These are phyloP conservation scores for Coturnix japonica DNA, from an alignment of 2,113 vertebrate species.

Conservation along the genomic window DNA sequence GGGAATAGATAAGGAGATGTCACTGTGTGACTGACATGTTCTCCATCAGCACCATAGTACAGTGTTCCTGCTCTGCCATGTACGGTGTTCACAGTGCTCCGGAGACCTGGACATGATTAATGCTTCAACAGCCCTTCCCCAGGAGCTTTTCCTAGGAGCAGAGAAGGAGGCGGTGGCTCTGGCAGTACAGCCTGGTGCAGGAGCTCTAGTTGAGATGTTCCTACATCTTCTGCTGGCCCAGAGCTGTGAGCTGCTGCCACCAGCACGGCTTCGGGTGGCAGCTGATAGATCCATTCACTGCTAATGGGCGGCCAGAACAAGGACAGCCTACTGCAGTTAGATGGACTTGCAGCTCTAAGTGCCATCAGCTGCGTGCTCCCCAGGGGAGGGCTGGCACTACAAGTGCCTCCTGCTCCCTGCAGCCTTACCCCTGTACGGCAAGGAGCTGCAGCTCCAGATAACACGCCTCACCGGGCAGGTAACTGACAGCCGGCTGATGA, in stretches of 20 bases:
- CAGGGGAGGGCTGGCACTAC: background rate
- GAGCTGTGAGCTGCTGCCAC: background rate
- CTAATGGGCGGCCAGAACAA: background rate
- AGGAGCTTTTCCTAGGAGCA: fast-evolving
- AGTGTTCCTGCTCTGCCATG: background rate
- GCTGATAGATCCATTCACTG: background rate
- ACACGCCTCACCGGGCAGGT: conserved; percentile 33
- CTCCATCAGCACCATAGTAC: background rate
- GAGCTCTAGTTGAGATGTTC: background rate
- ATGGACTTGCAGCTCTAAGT: background rate
- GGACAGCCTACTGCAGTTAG: fast-evolving
- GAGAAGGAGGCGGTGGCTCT: fast-evolving
- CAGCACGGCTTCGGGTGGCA: background rate
- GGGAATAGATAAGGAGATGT: background rate
- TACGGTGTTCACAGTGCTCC: background rate
- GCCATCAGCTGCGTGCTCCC: background rate
- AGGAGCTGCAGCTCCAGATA: conserved; percentile 37
- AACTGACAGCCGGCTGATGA: conserved; percentile 58
- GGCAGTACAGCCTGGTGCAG: background rate
- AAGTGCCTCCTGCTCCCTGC: background rate
- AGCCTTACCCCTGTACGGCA: background rate
- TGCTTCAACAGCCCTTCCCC: background rate
- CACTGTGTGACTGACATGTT: background rate
- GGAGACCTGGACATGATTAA: background rate
- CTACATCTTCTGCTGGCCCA: background rate